Evolutionary conservation across 2,888 invertebrate species (phyloP).

Genomic region (Ophioninae sp.): DNA sequence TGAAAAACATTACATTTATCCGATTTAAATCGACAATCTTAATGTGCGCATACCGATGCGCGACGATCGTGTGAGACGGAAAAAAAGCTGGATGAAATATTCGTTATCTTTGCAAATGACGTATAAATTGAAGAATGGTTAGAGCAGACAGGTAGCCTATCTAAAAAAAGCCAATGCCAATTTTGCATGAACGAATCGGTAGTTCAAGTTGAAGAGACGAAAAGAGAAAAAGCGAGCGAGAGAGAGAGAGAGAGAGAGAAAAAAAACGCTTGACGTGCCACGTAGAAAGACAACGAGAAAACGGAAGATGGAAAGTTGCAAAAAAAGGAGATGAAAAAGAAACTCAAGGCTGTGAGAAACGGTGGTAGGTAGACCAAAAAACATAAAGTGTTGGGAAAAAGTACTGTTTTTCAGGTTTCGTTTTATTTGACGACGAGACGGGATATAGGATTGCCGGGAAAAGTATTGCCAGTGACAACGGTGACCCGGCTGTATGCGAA

Average conservation of each 20-base stretch:
- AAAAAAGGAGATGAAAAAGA: conserved; percentile 22
- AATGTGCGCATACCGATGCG: neutral
- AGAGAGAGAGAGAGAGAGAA: conserved; percentile 16
- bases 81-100: neutral
- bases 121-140: conserved; percentile 23
- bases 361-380: conserved; percentile 28
- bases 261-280: conserved; percentile 44
- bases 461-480: conserved; percentile 39
- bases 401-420: conserved; percentile 42
- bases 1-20: no score
- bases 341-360: conserved; percentile 29
- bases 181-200: conserved; percentile 49
- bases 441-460: neutral
- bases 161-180: conserved; percentile 46
- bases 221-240: conserved; percentile 22
- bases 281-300: conserved; percentile 30
- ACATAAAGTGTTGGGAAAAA: conserved; percentile 12
- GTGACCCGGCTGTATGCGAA: conserved; percentile 25
- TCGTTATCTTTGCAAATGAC: neutral
- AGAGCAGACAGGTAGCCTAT: conserved; percentile 34
- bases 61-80: neutral
- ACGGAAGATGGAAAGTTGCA: conserved; percentile 14
- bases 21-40: neutral
- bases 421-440: conserved; percentile 12
- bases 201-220: neutral